Conservation (phyloP, 2,888 invertebrate genomes). For the Sipha maydis region DNA sequence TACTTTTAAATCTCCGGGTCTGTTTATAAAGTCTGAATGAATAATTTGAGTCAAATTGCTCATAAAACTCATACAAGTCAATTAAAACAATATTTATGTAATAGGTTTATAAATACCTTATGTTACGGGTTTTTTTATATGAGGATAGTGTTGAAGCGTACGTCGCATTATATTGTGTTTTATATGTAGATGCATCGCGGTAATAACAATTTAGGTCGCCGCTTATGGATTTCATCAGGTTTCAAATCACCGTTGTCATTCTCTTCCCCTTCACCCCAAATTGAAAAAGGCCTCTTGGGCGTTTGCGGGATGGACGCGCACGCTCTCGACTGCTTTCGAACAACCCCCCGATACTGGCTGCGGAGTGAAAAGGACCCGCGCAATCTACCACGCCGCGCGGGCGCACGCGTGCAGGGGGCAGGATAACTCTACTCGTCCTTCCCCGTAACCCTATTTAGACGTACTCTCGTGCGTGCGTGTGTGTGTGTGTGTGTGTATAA, state of each 20-base stretch:
- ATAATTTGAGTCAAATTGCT: too few relatives aligned
- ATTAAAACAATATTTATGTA: too few relatives aligned
- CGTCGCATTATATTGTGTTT: too few relatives aligned
- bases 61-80: too few relatives aligned
- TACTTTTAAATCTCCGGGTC: too few relatives aligned
- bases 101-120: too few relatives aligned
- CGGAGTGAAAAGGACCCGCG: not conserved
- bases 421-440: constrained; percentile 17
- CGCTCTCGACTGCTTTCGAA: not conserved
- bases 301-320: not conserved
- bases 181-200: not conserved
- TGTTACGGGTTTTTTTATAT: too few relatives aligned
- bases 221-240: not conserved
- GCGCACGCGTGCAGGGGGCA: not conserved
- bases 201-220: not conserved
- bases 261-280: not conserved
- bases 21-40: too few relatives aligned
- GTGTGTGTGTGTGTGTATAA: not conserved
- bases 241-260: not conserved
- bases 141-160: too few relatives aligned
- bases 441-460: not conserved
- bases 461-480: not conserved
- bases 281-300: not conserved
- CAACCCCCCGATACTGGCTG: not conserved
- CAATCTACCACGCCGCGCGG: not conserved